Evolutionary conservation across 2,888 invertebrate genomes (phyloP), one percentile per base, ranked within the genome.

Genomic region (Lordiphosa fenestrarum): DNA sequence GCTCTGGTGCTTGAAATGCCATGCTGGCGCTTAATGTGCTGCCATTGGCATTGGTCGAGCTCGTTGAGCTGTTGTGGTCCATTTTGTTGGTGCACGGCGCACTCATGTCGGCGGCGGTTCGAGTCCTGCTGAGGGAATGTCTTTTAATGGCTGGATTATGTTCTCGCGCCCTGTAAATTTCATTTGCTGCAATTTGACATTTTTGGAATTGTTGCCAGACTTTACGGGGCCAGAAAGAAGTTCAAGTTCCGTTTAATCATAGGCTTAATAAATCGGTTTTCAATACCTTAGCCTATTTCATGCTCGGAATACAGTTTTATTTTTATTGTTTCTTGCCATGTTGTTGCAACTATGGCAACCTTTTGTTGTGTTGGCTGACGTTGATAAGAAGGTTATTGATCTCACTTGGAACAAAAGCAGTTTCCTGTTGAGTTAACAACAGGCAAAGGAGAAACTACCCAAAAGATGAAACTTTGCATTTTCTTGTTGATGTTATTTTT

Each of bases 271-370:
- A 59, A 50, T 47, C 41, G 77, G 69, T 69, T 55, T 15, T 81
- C 71, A 68, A 77, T 87, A 73, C 77, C 73, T 57, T 81, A 69
- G 81, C 66, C 77, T 88, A 86, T 86, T 89, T 88, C 88, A 88
- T 88, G 88, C 82, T 53, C 72, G 86, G 84, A 77, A 76, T 62
- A 88, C 68, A 88, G 51, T 61, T 76, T 41, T 65, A 9, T 21
- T 9, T 51, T 44, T 63, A 36, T 42, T n/a, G n/a, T n/a, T n/a
- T n/a, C n/a, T n/a, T n/a, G n/a, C n/a, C n/a, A n/a, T n/a, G n/a
- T 23, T 52, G 15, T 9, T 19, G 19, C 47, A 44, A 42, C 55
- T 57, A 63, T 50, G 66, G 65, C 66, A 65, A 65, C 62, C 42
- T 42, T 44, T 42, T 33, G 53, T 54, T 42, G 13, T 44, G 12